phyloP scores from a whole-genome alignment of 1,140 invertebrate species.

The Drosophila sturtevanti region DNA sequence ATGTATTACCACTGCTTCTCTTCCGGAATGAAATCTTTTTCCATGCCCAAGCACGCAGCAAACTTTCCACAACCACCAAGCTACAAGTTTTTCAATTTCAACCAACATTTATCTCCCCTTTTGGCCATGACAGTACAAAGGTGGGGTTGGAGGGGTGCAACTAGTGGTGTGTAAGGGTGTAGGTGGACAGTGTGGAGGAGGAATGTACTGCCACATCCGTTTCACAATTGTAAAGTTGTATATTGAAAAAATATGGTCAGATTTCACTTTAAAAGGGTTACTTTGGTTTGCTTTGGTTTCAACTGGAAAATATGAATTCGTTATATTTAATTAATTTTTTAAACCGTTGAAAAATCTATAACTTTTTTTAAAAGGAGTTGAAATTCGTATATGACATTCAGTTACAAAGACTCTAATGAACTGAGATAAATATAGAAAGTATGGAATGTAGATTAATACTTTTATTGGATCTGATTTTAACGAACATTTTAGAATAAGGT shows the following conservation, averaged over 20 bases:
- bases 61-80: slow-evolving; percentile 22
- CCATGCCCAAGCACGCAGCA: slow-evolving; percentile 45
- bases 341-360: too few species aligned
- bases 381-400: too few species aligned
- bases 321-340: too few species aligned
- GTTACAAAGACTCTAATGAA: too few species aligned
- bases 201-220: not conserved
- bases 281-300: too few species aligned
- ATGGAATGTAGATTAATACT: too few species aligned
- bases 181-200: not conserved
- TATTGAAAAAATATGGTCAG: not conserved
- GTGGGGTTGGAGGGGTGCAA: slow-evolving; percentile 8
- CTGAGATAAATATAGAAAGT: too few species aligned
- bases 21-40: slow-evolving; percentile 6
- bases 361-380: too few species aligned
- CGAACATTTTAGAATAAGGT: too few species aligned
- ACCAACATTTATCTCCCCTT: slow-evolving; percentile 52
- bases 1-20: not conserved
- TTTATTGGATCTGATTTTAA: too few species aligned
- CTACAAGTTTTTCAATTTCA: slow-evolving; percentile 69
- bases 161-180: slow-evolving; percentile 30
- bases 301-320: too few species aligned
- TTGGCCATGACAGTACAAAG: slow-evolving; percentile 34
- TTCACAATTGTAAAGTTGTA: not conserved
- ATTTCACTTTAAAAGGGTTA: not conserved